Conservation (phyloP, 2,113 vertebrate species). For the Phaetusa simplex region DNA sequence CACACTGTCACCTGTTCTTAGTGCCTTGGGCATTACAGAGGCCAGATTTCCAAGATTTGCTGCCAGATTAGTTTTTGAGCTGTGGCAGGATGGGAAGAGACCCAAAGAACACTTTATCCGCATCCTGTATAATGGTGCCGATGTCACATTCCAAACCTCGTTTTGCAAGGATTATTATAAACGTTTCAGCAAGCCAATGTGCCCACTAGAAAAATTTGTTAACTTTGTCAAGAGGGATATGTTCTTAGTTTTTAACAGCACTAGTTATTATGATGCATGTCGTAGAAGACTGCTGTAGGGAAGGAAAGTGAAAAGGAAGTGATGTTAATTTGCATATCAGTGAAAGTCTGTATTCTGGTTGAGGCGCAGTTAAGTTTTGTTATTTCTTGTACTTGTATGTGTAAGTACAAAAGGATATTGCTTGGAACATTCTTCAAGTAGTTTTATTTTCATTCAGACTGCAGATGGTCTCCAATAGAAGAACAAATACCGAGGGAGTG, state of each 20-base stretch:
- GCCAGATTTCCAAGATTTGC: slow-evolving; percentile 92
- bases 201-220: slow-evolving; percentile 89
- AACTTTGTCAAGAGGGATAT: slow-evolving; percentile 90
- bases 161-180: slow-evolving; percentile 86
- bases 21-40: slow-evolving; percentile 88
- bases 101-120: slow-evolving; percentile 81
- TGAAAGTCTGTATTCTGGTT: background rate
- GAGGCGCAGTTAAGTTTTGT: background rate
- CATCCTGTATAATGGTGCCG: slow-evolving; percentile 91
- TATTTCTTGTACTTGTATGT: background rate
- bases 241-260: slow-evolving; percentile 86
- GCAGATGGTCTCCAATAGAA: background rate
- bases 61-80: slow-evolving; percentile 92
- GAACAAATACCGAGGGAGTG: background rate
- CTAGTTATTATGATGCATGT: slow-evolving; percentile 90
- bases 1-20: slow-evolving; percentile 91
- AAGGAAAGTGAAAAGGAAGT: background rate
- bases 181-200: slow-evolving; percentile 81
- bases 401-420: background rate
- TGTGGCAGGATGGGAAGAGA: slow-evolving; percentile 87
- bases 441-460: background rate
- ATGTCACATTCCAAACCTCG: slow-evolving; percentile 90
- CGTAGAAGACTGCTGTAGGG: slow-evolving; percentile 72
- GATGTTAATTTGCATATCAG: background rate
- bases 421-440: background rate